phyloP scores from a whole-genome alignment of 2,888 invertebrate species.

The Heliconius aoede region DNA sequence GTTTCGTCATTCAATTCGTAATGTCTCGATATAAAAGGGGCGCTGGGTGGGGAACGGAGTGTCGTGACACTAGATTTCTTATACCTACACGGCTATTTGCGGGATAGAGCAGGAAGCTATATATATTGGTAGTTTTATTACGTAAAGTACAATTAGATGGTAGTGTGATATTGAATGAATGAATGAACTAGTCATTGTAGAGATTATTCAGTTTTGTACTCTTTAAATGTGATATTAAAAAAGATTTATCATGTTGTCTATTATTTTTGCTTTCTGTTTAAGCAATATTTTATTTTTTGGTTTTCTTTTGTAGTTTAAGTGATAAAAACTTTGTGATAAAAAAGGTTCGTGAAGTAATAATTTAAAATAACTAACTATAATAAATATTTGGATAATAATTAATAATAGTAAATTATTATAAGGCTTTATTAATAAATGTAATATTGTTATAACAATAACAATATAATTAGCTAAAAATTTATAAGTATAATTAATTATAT shows the following conservation, averaged over 20 bases:
- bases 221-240: constrained; percentile 4
- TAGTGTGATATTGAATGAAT: constrained; percentile 4
- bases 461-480: too few relatives aligned
- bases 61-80: not conserved
- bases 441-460: too few relatives aligned
- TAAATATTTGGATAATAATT: too few relatives aligned
- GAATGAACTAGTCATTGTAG: not conserved
- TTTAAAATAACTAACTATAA: too few relatives aligned
- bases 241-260: not conserved
- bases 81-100: not conserved
- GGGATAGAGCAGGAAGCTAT: not conserved
- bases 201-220: constrained; percentile 7
- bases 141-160: not conserved
- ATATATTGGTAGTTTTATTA: not conserved
- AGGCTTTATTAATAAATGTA: too few relatives aligned
- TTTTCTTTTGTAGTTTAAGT: too few relatives aligned
- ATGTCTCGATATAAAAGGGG: not conserved
- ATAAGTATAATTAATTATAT: too few relatives aligned
- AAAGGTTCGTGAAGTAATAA: too few relatives aligned
- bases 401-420: too few relatives aligned
- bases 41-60: not conserved
- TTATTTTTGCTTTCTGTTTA: not conserved
- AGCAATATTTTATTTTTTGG: not conserved
- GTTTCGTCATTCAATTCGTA: not conserved
- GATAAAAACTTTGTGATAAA: too few relatives aligned